These are phyloP conservation scores for Sylvia atricapilla DNA, from an alignment of 2,113 vertebrate genomes.

Conservation along the genomic window DNA sequence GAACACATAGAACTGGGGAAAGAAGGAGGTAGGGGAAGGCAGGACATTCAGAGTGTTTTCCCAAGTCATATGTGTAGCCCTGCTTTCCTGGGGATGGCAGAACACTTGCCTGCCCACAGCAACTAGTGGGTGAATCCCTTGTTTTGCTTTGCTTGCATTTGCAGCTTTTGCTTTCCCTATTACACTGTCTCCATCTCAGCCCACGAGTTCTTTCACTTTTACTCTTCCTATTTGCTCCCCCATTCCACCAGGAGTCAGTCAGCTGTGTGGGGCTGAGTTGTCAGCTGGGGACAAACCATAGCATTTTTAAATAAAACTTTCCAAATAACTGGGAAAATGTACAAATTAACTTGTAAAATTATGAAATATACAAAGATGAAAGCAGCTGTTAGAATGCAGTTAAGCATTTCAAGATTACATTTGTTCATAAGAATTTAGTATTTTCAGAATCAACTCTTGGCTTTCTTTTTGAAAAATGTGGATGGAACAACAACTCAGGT, in stretches of 20 bases:
- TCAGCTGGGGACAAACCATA: background rate
- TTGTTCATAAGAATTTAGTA: background rate
- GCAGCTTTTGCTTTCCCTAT: background rate
- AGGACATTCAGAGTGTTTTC: background rate
- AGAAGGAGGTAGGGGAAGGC: background rate
- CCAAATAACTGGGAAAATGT: background rate
- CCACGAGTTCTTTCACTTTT: background rate
- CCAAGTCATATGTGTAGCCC: fast-evolving
- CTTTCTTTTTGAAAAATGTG: background rate
- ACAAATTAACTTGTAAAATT: background rate
- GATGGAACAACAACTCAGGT: background rate
- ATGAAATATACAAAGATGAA: background rate
- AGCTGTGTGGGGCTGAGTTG: background rate
- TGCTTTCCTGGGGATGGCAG: background rate
- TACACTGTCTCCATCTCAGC: background rate
- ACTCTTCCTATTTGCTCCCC: background rate
- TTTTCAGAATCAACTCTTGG: background rate
- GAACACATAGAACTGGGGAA: background rate
- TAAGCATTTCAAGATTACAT: background rate
- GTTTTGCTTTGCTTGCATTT: background rate
- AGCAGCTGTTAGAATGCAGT: background rate
- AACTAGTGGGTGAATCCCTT: background rate
- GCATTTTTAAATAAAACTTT: background rate
- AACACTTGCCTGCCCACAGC: background rate
- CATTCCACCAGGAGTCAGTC: background rate